Evolutionary conservation across 2,888 invertebrate genomes (phyloP).

Genomic region (Steinernema carpocapsae): DNA sequence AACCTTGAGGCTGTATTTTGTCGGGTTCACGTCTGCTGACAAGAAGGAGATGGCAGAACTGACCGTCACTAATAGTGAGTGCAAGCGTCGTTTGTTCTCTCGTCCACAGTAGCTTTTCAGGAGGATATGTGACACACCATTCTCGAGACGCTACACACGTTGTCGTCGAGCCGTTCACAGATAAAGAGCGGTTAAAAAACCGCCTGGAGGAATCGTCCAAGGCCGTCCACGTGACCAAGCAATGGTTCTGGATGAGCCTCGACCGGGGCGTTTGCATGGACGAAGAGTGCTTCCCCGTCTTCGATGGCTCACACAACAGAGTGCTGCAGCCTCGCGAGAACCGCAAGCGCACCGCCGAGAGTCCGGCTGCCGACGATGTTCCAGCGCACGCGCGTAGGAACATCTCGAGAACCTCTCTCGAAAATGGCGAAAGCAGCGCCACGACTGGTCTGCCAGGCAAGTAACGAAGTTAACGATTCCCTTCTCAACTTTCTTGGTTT

Average conservation of each 20-base stretch:
- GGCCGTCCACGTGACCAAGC: slow-evolving; percentile 44
- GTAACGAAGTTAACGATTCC: background rate
- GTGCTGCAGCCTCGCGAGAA: slow-evolving; percentile 22
- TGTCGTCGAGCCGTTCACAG: background rate
- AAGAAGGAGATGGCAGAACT: slow-evolving; percentile 29
- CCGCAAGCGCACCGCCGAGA: slow-evolving; percentile 14
- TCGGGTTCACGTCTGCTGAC: slow-evolving; percentile 33
- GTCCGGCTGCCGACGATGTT: slow-evolving; percentile 16
- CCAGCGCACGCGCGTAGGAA: slow-evolving; percentile 6
- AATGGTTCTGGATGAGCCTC: slow-evolving; percentile 98
- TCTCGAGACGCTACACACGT: slow-evolving; percentile 36
- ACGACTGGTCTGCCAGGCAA: slow-evolving; percentile 26
- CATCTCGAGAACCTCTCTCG: slow-evolving; percentile 7
- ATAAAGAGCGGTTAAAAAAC: background rate
- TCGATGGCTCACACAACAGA: background rate
- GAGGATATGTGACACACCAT: slow-evolving; percentile 10
- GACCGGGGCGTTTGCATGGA: slow-evolving; percentile 92
- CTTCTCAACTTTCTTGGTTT: slow-evolving; percentile 35
- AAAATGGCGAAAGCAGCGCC: slow-evolving; percentile 17
- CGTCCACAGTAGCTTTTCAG: background rate
- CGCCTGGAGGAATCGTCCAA: background rate
- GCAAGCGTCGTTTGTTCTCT: too few relatives aligned
- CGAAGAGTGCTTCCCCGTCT: slow-evolving; percentile 79
- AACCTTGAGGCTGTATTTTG: slow-evolving; percentile 24
- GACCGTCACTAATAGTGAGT: slow-evolving; percentile 25